A percentile compares a stretch with the other conserved stretches of the same genome.
Conservation (phyloP, 64 coral and sea anemone genomes). For the Exaiptasia diaphana region DNA sequence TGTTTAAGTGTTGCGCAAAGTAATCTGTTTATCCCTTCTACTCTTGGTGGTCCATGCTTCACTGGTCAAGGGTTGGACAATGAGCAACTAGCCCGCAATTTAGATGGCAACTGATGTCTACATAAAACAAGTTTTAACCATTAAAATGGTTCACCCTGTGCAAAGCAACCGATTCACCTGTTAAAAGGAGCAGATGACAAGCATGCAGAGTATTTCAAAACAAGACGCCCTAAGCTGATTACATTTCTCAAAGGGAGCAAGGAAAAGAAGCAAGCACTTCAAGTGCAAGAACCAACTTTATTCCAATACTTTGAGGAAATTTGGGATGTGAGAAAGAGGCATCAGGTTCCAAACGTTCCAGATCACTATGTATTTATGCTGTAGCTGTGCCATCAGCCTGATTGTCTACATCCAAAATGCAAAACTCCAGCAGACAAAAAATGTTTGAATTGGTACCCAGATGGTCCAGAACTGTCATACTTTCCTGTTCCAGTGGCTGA, state of each 20-base stretch:
- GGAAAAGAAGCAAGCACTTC: constrained; percentile 22
- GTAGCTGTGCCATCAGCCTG: not conserved
- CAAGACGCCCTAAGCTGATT: constrained; percentile 46
- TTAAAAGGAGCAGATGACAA: constrained; percentile 30
- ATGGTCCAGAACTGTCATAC: constrained; percentile 11
- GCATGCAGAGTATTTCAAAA: no score
- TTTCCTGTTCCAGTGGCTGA: constrained; percentile 6
- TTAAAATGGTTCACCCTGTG: constrained; percentile 55
- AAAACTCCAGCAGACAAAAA: not conserved
- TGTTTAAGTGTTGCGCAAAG: constrained; percentile 27
- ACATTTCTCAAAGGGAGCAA: constrained; percentile 67
- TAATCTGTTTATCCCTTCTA: constrained; percentile 38
- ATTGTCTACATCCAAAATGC: constrained; percentile 36
- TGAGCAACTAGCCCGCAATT: constrained; percentile 30
- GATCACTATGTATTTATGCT: constrained; percentile 51
- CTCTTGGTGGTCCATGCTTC: constrained; percentile 33
- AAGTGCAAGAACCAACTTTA: not conserved
- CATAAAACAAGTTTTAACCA: no score
- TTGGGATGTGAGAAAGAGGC: constrained; percentile 50
- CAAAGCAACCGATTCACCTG: constrained; percentile 4
- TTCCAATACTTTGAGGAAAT: constrained; percentile 47
- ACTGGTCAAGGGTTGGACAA: constrained; percentile 5
- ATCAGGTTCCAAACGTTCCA: constrained; percentile 29
- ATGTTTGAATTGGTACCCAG: not conserved
- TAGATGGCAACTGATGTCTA: constrained; percentile 58